Base-by-base conservation (phyloP, 2,797 vertebrate genomes). In the Gambelia wislizenii region DNA sequence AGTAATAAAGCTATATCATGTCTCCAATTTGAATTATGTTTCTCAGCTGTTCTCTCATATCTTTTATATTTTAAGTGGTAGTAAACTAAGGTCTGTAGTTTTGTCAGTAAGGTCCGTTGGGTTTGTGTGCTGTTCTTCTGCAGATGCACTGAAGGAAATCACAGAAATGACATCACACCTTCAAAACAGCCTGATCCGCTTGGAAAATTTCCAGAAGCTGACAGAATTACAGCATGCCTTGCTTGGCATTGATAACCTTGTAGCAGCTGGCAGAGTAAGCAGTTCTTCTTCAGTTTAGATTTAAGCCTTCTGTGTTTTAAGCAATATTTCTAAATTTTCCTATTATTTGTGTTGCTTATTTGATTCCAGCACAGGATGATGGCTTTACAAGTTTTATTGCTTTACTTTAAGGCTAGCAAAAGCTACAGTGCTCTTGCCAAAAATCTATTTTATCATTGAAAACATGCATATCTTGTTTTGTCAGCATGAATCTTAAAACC, bases 161-260 rank as follows among this genome's bases (percentile, higher is more conserved):
- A 97, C 98, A 0, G 98, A 98, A 82, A 98, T 99, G 52, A 98
- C 97, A 0, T 94, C 97, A 2, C 97, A 96, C 91, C 98, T 99
- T 2, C 98, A 98, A 94, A 98, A 97, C 93, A 99, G 98, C 90
- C 98, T 99, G 4, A 97, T 98, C 89, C 98, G 98, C 16, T 97
- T 99, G 95, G 98, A 99, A 94, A 99, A 99, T 47, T 98, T 99
- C 93, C 99, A 99, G 97, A 99, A 98, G 96, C 97, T 99, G 36
- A 98, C 97, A 0, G 99, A 99, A 97, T 97, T 99, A 82, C 99
- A 99, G 95, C 98, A 98, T 0, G 98, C 98, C 95, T 96, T 99
- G 94, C 98, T 98, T 0, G 99, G 99, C 25, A 95, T 99, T 0
- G 98, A 99, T 91, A 98, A 98, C 87, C 96, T 99, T 47, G 97